Evolutionary conservation across 2,888 invertebrate species (phyloP).

Genomic region (Ormia ochracea): DNA sequence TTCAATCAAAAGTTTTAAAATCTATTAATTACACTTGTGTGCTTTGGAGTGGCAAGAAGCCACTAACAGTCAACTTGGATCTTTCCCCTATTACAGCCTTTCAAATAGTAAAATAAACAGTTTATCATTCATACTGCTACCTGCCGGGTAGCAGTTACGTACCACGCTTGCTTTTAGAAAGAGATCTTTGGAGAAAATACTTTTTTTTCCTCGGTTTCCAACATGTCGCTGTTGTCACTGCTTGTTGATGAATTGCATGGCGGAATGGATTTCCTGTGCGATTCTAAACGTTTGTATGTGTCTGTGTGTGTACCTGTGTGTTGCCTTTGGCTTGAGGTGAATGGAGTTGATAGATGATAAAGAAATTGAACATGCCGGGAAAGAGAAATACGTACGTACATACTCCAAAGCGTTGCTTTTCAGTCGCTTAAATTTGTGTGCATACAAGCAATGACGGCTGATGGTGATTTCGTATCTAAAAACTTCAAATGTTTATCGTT

Average conservation of each 20-base stretch:
- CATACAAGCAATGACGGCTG: not conserved
- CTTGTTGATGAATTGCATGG: conserved; percentile 29
- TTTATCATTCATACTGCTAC: not conserved
- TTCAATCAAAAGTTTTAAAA: too few relatives aligned
- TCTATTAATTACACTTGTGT: too few relatives aligned
- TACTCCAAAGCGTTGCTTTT: conserved; percentile 5
- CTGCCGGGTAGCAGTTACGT: not conserved
- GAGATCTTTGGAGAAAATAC: not conserved
- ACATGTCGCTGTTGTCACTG: not conserved
- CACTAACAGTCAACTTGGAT: too few relatives aligned
- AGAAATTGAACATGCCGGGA: conserved; percentile 19
- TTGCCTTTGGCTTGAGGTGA: not conserved
- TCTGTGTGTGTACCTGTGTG: not conserved
- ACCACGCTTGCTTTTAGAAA: not conserved
- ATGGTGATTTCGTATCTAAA: not conserved
- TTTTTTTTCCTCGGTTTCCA: not conserved
- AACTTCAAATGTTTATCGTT: conserved; percentile 23
- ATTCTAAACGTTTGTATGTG: not conserved
- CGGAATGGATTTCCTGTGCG: conserved; percentile 39
- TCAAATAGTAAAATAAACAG: not conserved
- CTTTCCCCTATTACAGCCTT: too few relatives aligned
- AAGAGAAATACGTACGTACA: conserved; percentile 13
- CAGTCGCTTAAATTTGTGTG: not conserved
- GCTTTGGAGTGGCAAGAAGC: too few relatives aligned
- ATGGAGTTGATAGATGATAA: conserved; percentile 19